Percentiles rank a stretch among this genome's conserved stretches.
Conservation (phyloP, 2,888 invertebrate species). For the Torymus tubicola region DNA sequence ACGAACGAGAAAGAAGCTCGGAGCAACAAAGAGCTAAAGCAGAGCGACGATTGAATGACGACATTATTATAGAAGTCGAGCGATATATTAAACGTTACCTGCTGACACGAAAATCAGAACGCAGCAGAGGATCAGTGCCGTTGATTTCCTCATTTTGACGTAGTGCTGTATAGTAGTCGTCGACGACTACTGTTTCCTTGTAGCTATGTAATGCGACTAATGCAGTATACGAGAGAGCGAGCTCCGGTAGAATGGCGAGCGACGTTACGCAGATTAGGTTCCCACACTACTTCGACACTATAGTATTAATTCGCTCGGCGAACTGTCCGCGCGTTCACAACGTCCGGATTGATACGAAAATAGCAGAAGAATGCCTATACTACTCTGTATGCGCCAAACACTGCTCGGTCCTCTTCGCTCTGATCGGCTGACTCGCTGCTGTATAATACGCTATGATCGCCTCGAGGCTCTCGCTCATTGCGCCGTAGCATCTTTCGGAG, state of each 20-base stretch:
- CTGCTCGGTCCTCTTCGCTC: not conserved
- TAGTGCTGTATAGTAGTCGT: too few species aligned
- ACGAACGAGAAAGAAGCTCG: not conserved
- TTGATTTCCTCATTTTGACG: conserved; percentile 61
- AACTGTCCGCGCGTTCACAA: not conserved
- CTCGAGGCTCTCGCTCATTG: too few species aligned
- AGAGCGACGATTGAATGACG: not conserved
- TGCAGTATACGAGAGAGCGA: too few species aligned
- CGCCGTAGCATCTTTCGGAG: too few species aligned
- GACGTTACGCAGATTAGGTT: conserved; percentile 37
- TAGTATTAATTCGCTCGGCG: conserved; percentile 1
- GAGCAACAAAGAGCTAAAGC: too few species aligned
- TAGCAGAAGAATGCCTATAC: conserved; percentile 33
- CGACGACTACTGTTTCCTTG: too few species aligned
- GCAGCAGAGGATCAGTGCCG: conserved; percentile 60
- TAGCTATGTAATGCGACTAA: too few species aligned
- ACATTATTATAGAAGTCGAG: not conserved
- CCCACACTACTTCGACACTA: conserved; percentile 10
- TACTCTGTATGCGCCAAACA: conserved; percentile 2
- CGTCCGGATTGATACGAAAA: conserved; percentile 44
- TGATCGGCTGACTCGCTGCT: too few species aligned
- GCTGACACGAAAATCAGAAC: conserved; percentile 61
- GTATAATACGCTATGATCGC: too few species aligned
- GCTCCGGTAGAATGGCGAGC: too few species aligned
- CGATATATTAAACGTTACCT: conserved; percentile 55